A percentile compares a stretch with the other conserved stretches of the same genome.
These are phyloP conservation scores for Microchrysa polita DNA, from an alignment of 2,888 invertebrate genomes.

Conservation along the genomic window DNA sequence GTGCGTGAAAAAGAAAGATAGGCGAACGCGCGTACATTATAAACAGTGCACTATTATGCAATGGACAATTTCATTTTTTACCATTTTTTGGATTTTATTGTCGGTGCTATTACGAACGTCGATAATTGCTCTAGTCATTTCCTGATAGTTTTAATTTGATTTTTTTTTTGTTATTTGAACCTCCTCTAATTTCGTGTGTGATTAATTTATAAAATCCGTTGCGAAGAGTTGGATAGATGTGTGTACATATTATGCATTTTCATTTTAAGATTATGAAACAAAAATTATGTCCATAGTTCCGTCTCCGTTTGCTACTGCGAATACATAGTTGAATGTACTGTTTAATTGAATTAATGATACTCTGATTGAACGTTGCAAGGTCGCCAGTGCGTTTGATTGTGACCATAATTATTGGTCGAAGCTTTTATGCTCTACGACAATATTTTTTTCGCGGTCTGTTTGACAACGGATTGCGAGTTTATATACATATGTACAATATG, in stretches of 20 bases:
- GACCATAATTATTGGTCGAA: constrained; percentile 8
- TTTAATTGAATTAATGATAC: neutral
- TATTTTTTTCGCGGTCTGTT: constrained; percentile 41
- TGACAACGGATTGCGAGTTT: constrained; percentile 38
- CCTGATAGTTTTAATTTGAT: constrained; percentile 15
- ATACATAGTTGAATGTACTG: neutral
- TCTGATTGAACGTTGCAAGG: constrained; percentile 33
- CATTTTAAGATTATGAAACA: neutral
- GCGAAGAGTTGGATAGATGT: neutral
- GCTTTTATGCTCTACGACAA: constrained; percentile 7
- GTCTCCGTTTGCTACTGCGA: neutral
- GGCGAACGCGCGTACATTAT: no score
- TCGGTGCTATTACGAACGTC: neutral
- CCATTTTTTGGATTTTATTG: constrained; percentile 19
- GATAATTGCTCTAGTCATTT: constrained; percentile 8
- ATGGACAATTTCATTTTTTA: constrained; percentile 27
- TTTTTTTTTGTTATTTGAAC: no score
- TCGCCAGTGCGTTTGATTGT: constrained; percentile 13
- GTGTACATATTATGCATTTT: neutral
- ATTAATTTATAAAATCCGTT: neutral
- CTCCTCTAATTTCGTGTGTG: neutral
- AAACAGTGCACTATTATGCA: constrained; percentile 31
- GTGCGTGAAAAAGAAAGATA: constrained; percentile 25
- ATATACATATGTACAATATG: no score
- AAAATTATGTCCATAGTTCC: no score